Base-by-base conservation (phyloP, 1,140 invertebrate species). In the Aleiodes sp. region DNA sequence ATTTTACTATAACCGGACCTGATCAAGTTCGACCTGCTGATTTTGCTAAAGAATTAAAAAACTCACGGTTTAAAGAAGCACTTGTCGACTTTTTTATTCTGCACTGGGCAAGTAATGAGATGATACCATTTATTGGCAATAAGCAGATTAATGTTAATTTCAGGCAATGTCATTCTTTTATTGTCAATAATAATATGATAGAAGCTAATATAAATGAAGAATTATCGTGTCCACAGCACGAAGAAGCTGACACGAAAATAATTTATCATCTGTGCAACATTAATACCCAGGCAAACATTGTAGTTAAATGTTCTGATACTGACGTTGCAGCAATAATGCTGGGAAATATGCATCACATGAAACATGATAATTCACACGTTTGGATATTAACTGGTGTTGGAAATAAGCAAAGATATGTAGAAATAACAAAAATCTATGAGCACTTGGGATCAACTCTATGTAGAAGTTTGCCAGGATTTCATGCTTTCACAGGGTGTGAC, bases 401-500 rank as follows among this genome's bases (percentile, higher is more conserved):
- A 37, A 80, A 82, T 57, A 63, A 68, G 1, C 39, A 68, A 67
- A 65, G 74, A 71, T 75, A 71, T 62, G 68, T 80, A 37, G 57
- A 79, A 63, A 2, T 81, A 7, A 75, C 41, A 6, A 67, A 74
- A 64, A 19, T 84, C 8, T 74, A 82, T 67, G 56, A 65, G 63
- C 12, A 71, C 7, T 75, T 84, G 31, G 77, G 80, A 39, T 4
- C 29, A 43, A 46, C 52, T 41, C 19, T 81, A 19, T 79, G 74
- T 69, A 33, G 35, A 70, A 69, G 61, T 16, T 75, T 84, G 39
- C 77, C 77, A 64, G 79, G 72, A 43, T 80, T 84, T 52, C 83
- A 84, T 73, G 81, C 82, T 10, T 68, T 85, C 0, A 85, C 80
- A 9, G 81, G 83, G 29, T 85, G 83, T 72, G 83, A 84, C 67